Conservation (phyloP, 2,888 invertebrate species). For the Pegoplata infirma region DNA sequence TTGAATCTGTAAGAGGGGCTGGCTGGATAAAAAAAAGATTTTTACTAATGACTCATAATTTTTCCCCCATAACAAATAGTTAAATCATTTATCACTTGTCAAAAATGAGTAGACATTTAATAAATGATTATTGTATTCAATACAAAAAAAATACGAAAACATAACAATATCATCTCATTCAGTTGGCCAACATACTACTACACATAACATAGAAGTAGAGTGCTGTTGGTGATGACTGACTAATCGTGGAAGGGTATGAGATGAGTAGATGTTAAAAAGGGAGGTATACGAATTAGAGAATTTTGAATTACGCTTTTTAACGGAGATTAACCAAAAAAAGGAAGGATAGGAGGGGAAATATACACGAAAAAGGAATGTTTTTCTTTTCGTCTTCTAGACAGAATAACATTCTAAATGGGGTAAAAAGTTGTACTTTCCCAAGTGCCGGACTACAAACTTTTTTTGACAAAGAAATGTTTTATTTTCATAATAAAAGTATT, state of each 20-base stretch:
- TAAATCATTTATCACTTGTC: conserved; percentile 59
- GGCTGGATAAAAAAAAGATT: conserved; percentile 28
- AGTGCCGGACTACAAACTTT: too few relatives aligned
- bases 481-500: too few relatives aligned
- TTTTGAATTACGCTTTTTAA: too few relatives aligned
- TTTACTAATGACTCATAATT: conserved; percentile 60
- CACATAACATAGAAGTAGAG: neutral
- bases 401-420: too few relatives aligned
- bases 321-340: too few relatives aligned
- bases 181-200: conserved; percentile 11
- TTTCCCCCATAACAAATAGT: conserved; percentile 43
- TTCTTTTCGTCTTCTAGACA: too few relatives aligned
- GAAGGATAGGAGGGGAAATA: too few relatives aligned
- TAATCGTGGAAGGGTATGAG: neutral
- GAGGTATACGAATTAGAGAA: neutral
- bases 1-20: neutral
- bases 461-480: too few relatives aligned
- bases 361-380: too few relatives aligned
- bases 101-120: conserved; percentile 56
- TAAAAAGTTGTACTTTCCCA: too few relatives aligned
- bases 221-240: conserved; percentile 6
- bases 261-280: conserved; percentile 14
- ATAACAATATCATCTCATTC: conserved; percentile 29
- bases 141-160: conserved; percentile 18
- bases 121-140: conserved; percentile 55